Base-by-base conservation (phyloP, 2,113 vertebrate species). In the Mastomys coucha region DNA sequence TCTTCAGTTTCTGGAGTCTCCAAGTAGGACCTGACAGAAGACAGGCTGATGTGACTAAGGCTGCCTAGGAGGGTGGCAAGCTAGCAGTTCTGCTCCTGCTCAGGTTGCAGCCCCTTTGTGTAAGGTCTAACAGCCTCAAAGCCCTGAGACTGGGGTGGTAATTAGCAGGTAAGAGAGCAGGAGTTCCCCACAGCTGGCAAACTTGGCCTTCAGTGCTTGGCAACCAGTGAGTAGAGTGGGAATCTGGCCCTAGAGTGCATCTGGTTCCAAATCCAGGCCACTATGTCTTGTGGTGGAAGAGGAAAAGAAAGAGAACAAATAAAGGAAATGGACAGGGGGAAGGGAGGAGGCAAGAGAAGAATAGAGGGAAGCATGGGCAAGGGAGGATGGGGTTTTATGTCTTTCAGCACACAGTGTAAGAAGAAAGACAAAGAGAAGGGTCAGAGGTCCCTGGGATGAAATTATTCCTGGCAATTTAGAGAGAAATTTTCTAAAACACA, bases 391-490 rank as follows among this genome's bases (percentile, higher is more conserved):
- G 72, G 60, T 80, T 76, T 8, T 16, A 5, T 5, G 2, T 87
- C 91, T 93, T 89, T 76, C 4, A 2, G 65, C 45, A 60, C 24
- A 42, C 9, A 7, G 69, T 60, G 39, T 65, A 49, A 90, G 24
- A 84, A 93, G 91, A 96, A 93, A 88, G 92, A 96, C 87, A 96
- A 90, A 94, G 91, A 85, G 63, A 95, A 73, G 94, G 63, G 91
- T 94, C 96, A 89, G 82, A 70, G 81, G 91, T 93, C 91, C 89
- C 94, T 63, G 9, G 42, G 95, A 96, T 91, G 89, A 92, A 91
- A 94, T 89, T 87, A 93, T 97, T 96, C 89, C 94, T 80, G 65
- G 94, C 63, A 95, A 95, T 98, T 97, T 96, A 91, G 93, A 96
- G 53, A 86, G 58, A 97, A 86, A 80, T 91, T 81, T 95, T 93